A percentile compares a stretch with the other conserved stretches of the same genome.
Evolutionary conservation across 2,888 invertebrate genomes (phyloP).

Genomic region (Zelleria hepariella): DNA sequence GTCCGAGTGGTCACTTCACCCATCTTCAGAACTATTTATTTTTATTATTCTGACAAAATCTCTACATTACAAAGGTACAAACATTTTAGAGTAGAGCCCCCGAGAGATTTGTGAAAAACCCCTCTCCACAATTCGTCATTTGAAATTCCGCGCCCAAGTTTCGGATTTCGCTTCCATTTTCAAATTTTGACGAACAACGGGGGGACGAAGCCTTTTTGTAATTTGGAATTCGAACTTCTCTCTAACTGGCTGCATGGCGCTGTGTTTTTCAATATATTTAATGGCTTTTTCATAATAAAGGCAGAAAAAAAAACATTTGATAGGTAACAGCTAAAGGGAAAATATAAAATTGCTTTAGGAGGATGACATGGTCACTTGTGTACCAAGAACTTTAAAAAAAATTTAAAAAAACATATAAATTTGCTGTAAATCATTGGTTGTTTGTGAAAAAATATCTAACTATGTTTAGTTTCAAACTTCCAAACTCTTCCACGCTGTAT

Average conservation of each 20-base stretch:
- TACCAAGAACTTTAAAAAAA: no score
- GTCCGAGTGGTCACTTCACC: no score
- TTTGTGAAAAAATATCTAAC: no score
- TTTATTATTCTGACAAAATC: no score
- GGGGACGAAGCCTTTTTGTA: slow-evolving; percentile 32
- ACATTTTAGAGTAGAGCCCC: not conserved
- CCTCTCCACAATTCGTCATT: slow-evolving; percentile 64
- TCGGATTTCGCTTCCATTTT: slow-evolving; percentile 50
- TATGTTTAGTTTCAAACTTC: no score
- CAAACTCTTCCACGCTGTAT: no score
- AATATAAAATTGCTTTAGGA: not conserved
- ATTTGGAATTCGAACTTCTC: slow-evolving; percentile 24
- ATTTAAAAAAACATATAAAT: no score
- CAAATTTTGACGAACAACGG: slow-evolving; percentile 29
- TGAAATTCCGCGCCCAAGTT: slow-evolving; percentile 63
- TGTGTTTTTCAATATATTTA: not conserved
- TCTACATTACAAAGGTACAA: not conserved
- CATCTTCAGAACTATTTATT: no score
- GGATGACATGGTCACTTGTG: no score
- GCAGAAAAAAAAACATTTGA: not conserved
- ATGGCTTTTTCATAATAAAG: not conserved
- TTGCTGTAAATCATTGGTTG: no score
- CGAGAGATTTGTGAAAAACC: slow-evolving; percentile 43
- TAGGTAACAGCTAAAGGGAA: no score
- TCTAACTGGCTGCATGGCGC: not conserved